Conservation (phyloP, 2,113 vertebrate species). For the Otolemur garnettii region DNA sequence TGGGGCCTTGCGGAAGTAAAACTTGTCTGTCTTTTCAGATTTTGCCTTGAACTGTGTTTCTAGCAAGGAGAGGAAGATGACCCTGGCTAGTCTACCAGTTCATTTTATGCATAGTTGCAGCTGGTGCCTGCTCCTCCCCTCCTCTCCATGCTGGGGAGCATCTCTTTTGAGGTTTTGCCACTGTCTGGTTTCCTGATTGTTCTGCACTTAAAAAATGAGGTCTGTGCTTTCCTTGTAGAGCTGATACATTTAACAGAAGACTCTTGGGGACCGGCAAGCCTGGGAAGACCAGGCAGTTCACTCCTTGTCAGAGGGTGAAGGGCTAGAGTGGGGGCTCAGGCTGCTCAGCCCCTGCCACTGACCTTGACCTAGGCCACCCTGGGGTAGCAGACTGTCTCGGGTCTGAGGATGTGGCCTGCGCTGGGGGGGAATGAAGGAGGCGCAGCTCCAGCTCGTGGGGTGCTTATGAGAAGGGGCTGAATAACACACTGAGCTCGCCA, state of each 20-base stretch:
- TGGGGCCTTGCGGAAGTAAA: neutral
- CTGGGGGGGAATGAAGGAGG: neutral
- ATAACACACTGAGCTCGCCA: neutral
- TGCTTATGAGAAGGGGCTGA: neutral
- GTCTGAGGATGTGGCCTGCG: neutral
- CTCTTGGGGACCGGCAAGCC: neutral
- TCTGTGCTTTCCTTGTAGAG: neutral
- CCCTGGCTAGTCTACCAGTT: accelerated
- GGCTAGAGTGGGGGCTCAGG: neutral
- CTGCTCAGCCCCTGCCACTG: neutral
- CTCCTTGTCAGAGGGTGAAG: neutral
- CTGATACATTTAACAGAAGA: neutral
- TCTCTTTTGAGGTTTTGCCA: neutral
- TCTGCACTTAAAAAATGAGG: neutral
- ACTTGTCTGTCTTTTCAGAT: neutral
- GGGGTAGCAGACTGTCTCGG: neutral
- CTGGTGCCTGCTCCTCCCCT: neutral
- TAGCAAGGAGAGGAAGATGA: neutral
- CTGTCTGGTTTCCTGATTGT: neutral
- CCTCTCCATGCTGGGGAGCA: neutral
- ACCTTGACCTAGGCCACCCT: neutral
- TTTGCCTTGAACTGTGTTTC: no score
- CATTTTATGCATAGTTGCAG: neutral
- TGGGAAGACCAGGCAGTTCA: neutral
- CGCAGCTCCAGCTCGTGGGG: no score